These are phyloP conservation scores for Sphinx pinastri DNA, from an alignment of 2,888 invertebrate species.

Conservation along the genomic window DNA sequence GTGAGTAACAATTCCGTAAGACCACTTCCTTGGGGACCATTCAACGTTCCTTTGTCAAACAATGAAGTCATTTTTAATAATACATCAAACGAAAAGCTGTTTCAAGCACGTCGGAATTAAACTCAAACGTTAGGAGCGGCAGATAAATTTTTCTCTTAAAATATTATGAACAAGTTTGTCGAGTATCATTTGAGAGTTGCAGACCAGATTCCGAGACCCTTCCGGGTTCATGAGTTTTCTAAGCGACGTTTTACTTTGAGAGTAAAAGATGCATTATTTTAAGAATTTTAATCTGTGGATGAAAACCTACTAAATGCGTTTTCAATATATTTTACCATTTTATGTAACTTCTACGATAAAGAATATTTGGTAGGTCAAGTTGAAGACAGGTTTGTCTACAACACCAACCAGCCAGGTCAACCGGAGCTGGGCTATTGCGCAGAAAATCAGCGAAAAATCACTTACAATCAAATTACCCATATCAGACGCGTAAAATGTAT, in stretches of 20 bases:
- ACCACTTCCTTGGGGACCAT: background rate
- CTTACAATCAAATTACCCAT: too few species aligned
- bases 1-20: background rate
- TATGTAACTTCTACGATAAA: too few species aligned
- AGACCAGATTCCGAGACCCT: slow-evolving; percentile 20
- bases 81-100: slow-evolving; percentile 10
- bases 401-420: too few species aligned
- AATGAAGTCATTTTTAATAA: slow-evolving; percentile 24
- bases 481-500: too few species aligned
- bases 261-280: background rate
- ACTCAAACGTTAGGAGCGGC: slow-evolving; percentile 3
- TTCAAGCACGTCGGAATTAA: background rate
- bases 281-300: background rate
- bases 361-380: too few species aligned
- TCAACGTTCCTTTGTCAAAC: slow-evolving; percentile 15
- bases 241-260: background rate
- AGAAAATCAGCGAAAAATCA: too few species aligned
- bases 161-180: slow-evolving; percentile 7
- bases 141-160: slow-evolving; percentile 20
- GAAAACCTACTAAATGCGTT: too few species aligned
- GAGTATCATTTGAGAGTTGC: slow-evolving; percentile 12
- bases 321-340: too few species aligned
- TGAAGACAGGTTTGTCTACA: too few species aligned
- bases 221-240: background rate
- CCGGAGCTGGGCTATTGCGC: too few species aligned